Evolutionary conservation across 2,888 invertebrate species (phyloP).

Genomic region (Stictocephala bisonia): DNA sequence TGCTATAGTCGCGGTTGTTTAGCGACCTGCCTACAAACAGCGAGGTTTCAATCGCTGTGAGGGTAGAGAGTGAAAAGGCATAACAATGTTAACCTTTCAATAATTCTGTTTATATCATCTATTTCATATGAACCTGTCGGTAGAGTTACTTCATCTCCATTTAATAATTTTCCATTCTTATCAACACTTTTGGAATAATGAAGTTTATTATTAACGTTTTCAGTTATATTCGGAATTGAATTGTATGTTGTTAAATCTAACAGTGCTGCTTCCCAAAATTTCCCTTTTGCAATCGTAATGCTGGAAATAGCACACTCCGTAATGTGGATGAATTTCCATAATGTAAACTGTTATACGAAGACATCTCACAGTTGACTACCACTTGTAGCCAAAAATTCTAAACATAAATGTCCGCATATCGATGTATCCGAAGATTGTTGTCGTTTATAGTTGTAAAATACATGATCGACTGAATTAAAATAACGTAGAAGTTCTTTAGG

Average conservation of each 20-base stretch:
- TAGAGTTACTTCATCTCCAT: background rate
- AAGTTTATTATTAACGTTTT: background rate
- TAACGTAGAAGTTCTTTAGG: no score
- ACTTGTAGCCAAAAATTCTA: slow-evolving; percentile 19
- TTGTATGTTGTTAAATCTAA: background rate
- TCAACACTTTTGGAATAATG: background rate
- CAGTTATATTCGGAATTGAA: background rate
- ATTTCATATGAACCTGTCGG: background rate
- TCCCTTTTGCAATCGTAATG: no score
- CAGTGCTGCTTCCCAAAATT: no score
- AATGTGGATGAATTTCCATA: no score
- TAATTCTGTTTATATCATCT: background rate
- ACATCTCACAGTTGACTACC: no score
- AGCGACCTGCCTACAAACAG: background rate
- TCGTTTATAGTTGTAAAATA: no score
- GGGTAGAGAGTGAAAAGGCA: background rate
- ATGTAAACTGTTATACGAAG: no score
- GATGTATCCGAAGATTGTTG: no score
- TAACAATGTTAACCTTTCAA: background rate
- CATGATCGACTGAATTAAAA: no score
- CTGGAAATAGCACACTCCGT: no score
- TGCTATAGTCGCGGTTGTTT: background rate
- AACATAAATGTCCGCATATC: slow-evolving; percentile 36
- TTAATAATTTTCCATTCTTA: no score
- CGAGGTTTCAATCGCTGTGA: no score